Conservation (phyloP, 1,140 invertebrate species). For the Scylla paramamosain region DNA sequence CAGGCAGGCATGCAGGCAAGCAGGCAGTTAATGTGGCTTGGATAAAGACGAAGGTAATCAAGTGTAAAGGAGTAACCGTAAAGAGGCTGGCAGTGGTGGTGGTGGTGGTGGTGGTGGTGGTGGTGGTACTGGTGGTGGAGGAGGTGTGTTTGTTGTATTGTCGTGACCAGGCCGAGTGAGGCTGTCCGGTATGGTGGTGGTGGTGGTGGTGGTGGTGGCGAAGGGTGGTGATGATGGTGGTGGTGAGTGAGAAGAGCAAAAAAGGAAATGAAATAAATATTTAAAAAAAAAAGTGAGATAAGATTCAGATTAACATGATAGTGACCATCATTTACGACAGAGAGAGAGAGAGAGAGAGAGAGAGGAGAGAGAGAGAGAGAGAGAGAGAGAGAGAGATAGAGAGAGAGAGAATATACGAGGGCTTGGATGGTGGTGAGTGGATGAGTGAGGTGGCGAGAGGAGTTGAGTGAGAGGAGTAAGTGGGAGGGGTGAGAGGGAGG, state of each 20-base stretch:
- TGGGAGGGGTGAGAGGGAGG: background rate
- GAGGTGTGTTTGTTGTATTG: constrained; percentile 10
- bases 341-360: background rate
- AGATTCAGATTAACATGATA: background rate
- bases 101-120: constrained; percentile 27
- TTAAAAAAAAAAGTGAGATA: background rate
- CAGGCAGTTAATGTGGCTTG: background rate
- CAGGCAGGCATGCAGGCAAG: no score
- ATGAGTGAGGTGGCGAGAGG: constrained; percentile 28
- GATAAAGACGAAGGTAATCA: background rate
- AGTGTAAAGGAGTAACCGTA: background rate
- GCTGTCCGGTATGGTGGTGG: background rate
- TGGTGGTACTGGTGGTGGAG: background rate
- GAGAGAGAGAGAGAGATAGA: background rate
- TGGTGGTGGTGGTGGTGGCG: background rate
- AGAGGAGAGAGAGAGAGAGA: background rate
- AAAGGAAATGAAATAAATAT: background rate
- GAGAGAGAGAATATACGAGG: background rate
- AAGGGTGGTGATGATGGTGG: background rate
- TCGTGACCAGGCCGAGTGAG: background rate
- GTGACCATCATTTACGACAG: background rate
- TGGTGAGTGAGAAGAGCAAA: background rate
- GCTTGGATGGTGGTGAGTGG: background rate
- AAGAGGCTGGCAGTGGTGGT: background rate
- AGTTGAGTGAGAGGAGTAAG: constrained; percentile 13